A percentile compares a stretch with the other conserved stretches of the same genome.
Conservation (phyloP, 2,888 invertebrate species). For the Pocota personata region DNA sequence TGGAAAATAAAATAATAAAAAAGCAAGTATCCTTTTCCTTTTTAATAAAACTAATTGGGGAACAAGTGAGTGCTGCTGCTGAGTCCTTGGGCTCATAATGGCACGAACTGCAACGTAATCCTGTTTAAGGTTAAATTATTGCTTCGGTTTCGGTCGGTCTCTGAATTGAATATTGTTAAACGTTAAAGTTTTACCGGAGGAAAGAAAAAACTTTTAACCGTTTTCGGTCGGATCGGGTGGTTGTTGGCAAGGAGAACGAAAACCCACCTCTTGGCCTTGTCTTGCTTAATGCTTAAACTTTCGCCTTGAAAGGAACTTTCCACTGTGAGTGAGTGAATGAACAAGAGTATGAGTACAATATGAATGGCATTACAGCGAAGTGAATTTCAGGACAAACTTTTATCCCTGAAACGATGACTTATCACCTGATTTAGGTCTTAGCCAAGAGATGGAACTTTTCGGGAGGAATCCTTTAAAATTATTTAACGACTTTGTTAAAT, state of each 20-base stretch:
- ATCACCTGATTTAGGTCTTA: constrained; percentile 71
- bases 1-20: constrained; percentile 43
- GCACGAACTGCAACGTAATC: constrained; percentile 61
- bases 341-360: constrained; percentile 55
- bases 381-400: constrained; percentile 69
- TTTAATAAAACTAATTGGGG: constrained; percentile 64
- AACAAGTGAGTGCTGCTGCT: constrained; percentile 10
- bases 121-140: constrained; percentile 67
- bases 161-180: constrained; percentile 67
- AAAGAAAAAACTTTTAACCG: neutral
- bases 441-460: constrained; percentile 55
- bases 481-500: constrained; percentile 70
- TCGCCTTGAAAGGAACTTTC: constrained; percentile 44
- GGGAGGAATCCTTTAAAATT: constrained; percentile 67
- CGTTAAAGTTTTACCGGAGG: constrained; percentile 46
- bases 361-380: constrained; percentile 63
- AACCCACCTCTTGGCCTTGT: constrained; percentile 67
- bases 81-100: constrained; percentile 33
- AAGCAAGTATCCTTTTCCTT: neutral
- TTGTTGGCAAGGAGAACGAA: constrained; percentile 1
- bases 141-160: constrained; percentile 46
- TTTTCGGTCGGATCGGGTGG: constrained; percentile 2
- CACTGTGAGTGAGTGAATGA: constrained; percentile 52
- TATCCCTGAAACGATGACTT: constrained; percentile 72
- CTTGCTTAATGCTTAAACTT: constrained; percentile 70